Evolutionary conservation across 2,888 invertebrate species (phyloP), one percentile per base, ranked within the genome.

Genomic region (Ichneumoninae sp.): DNA sequence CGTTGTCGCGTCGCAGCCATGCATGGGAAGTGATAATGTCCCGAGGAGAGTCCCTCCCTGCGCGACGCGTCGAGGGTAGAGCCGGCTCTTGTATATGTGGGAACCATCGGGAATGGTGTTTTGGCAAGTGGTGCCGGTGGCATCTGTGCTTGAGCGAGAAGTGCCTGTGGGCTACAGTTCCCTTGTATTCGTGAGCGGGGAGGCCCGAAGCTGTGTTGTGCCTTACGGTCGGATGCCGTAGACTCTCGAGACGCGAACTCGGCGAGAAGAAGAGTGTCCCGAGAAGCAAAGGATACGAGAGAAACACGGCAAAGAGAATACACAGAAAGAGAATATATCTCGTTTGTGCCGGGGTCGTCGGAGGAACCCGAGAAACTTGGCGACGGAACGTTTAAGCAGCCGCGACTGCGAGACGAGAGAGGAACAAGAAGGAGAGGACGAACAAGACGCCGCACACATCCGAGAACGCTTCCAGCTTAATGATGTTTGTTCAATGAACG

Each of bases 111-210:
- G 80, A 71, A 79, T 75, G 85, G 88, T 90, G 87, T 89, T 90
- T 90, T 89, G 89, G 90, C 91, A 89, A 91, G 91, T 90, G 90
- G 88, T 79, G 69, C 36, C 26, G 75, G 75, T 89, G 89, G 89
- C 90, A 89, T 89, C 89, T 90, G 90, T 87, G 89, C 87, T 88
- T 79, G 84, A 88, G 86, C 87, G 88, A 79, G 65, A 86, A 88
- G 88, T 85, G 86, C 68, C 72, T 78, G 78, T 54, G 69, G 66
- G 79, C 70, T 77, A 66, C 77, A 81, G 68, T 86, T 80, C 68
- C 75, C 85, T 86, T 66, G 57, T 66, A 26, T 69, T 71, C 82
- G 52, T 70, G 57, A 79, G 74, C 78, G 74, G 60, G 66, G 74
- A 68, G 50, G 66, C 19, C 26, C 54, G 33, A 69, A 68, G 26